These are phyloP conservation scores for Tautogolabrus adspersus DNA, from an alignment of 2,113 vertebrate species.

Conservation along the genomic window DNA sequence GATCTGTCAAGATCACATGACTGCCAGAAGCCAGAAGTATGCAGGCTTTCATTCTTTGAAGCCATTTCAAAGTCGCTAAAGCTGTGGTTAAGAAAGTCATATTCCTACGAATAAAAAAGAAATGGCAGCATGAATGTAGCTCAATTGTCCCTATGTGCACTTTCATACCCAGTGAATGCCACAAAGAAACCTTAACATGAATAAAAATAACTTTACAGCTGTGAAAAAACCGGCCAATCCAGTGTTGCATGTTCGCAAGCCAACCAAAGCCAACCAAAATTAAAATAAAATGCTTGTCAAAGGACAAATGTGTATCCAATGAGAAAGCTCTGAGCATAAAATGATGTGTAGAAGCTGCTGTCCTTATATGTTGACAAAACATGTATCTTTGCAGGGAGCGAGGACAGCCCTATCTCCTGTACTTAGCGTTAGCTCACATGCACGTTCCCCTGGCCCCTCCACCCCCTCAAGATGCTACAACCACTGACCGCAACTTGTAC, in stretches of 20 bases:
- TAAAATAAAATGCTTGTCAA: no score
- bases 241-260: no score
- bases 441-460: slow-evolving; percentile 91
- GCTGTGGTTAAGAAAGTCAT: neutral
- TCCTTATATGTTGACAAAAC: neutral
- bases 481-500: slow-evolving; percentile 69
- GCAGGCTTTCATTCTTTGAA: slow-evolving; percentile 1
- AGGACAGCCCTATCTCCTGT: slow-evolving; percentile 90
- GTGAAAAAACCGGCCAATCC: no score
- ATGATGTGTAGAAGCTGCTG: neutral
- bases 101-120: neutral
- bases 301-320: no score
- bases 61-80: neutral
- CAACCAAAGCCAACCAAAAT: no score
- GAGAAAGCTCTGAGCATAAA: no score
- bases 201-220: no score
- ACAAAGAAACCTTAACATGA: no score
- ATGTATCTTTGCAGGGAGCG: slow-evolving; percentile 72
- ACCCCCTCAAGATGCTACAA: slow-evolving; percentile 27
- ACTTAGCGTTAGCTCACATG: slow-evolving; percentile 93
- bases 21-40: neutral
- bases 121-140: neutral
- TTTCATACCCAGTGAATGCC: neutral
- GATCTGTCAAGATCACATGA: neutral
- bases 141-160: neutral